These are phyloP conservation scores for Conus ventricosus DNA, from an alignment of 1,140 invertebrate species.

Conservation along the genomic window DNA sequence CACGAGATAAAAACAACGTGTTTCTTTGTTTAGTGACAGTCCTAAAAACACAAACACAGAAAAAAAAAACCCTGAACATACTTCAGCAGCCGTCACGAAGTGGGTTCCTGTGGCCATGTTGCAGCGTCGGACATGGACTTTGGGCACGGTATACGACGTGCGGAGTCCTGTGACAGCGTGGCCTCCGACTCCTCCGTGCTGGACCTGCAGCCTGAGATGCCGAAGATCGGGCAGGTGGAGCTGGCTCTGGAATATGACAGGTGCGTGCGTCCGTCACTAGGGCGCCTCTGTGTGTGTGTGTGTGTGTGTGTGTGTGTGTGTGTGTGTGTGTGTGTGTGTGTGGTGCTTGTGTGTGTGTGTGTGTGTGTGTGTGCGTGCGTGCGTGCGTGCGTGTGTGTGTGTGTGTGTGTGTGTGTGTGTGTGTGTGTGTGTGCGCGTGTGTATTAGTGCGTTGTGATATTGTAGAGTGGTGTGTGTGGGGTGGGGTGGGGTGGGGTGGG, in stretches of 20 bases:
- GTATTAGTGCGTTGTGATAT: too few relatives aligned
- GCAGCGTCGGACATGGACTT: constrained; percentile 65
- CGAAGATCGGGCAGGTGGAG: constrained; percentile 85
- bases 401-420: too few relatives aligned
- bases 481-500: too few relatives aligned
- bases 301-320: constrained; percentile 6
- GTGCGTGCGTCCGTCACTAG: constrained; percentile 76
- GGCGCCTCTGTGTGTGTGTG: not conserved
- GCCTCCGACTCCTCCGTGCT: constrained; percentile 87
- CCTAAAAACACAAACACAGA: too few relatives aligned
- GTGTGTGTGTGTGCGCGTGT: too few relatives aligned
- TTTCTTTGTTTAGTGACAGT: too few relatives aligned
- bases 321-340: constrained; percentile 1
- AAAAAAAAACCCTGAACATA: too few relatives aligned
- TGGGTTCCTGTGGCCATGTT: too few relatives aligned
- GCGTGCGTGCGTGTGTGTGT: too few relatives aligned
- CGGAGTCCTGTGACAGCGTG: constrained; percentile 88
- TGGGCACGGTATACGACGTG: constrained; percentile 77
- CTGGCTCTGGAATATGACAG: constrained; percentile 87
- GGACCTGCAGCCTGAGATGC: constrained; percentile 81
- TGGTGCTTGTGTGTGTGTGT: not conserved
- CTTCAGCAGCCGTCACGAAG: too few relatives aligned
- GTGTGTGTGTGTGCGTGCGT: not conserved
- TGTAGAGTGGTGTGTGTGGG: too few relatives aligned
- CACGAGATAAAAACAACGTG: too few relatives aligned